Base-by-base conservation (phyloP, 1,140 invertebrate species). In the Bombyx mandarina region DNA sequence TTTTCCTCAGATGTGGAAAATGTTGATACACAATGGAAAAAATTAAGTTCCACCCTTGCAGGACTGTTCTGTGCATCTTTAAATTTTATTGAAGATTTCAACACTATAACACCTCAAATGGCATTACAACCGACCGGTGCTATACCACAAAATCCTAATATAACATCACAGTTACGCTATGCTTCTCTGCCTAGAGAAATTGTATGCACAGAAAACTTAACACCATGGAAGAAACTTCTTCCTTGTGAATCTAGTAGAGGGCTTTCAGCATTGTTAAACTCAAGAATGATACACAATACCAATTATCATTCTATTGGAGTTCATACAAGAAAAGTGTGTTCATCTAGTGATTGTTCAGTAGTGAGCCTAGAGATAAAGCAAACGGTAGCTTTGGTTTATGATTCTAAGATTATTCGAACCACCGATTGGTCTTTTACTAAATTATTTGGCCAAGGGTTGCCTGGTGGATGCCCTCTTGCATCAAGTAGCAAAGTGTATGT, bases 161-260 rank as follows among this genome's bases (percentile, higher is more conserved):
- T 91, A 69, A 90, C 89, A 63, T 90, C 89, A 60, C 88, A 89
- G 66, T 79, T 96, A 47, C 89, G 95, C 64, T 99, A 99, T 89
- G 92, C 97, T 1, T 93, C 94, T 47, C 82, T 99, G 57, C 97
- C 98, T 0, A 90, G 95, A 61, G 98, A 99, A 91, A 96, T 97
- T 73, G 96, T 99, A 7, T 99, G 98, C 77, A 99, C 98, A 18
- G 98, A 99, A 90, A 99, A 99, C 90, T 89, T 99, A 65, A 99
- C 98, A 43, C 98, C 98, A 4, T 99, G 97, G 93, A 98, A 98
- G 75, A 99, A 99, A 84, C 87, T 99, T 1, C 78, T 99, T 44
- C 98, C 98, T 3, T 99, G 98, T 89, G 93, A 95, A 76, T 93
- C 94, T 47, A 94, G 92, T 82, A 91, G 93, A 81, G 97, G 98